Conservation (phyloP, 2,113 vertebrate genomes). For the Burhinus oedicnemus region DNA sequence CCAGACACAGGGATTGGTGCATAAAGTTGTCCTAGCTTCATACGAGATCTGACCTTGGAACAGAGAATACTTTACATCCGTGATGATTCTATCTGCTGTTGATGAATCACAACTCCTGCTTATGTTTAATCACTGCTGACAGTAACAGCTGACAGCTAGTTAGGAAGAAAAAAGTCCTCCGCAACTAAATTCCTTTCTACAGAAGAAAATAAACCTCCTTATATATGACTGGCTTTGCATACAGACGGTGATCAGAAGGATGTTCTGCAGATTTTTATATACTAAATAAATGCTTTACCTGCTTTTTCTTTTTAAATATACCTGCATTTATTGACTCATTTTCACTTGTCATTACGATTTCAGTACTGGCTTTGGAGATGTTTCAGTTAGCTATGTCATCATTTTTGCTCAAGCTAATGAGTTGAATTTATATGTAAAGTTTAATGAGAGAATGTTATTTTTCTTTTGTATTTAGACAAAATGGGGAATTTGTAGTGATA, state of each 20-base stretch:
- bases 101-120: constrained; percentile 73
- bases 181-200: constrained; percentile 23
- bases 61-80: constrained; percentile 52
- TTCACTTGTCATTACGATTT: constrained; percentile 6
- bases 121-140: constrained; percentile 77
- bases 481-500: neutral
- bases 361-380: neutral
- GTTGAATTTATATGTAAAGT: neutral
- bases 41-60: constrained; percentile 70
- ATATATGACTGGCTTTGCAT: constrained; percentile 49
- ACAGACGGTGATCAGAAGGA: constrained; percentile 23
- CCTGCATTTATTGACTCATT: neutral
- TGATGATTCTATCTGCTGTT: constrained; percentile 68
- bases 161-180: constrained; percentile 45
- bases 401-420: neutral
- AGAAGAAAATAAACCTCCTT: neutral
- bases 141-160: constrained; percentile 74
- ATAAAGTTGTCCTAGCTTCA: constrained; percentile 55
- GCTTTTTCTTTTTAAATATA: constrained; percentile 25
- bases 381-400: neutral
- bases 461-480: neutral
- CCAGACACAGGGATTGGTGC: constrained; percentile 6
- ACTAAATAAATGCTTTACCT: constrained; percentile 4
- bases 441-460: neutral
- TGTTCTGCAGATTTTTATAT: constrained; percentile 44